Evolutionary conservation across 2,888 invertebrate species (phyloP).

Genomic region (Psococerastis gibbosa): DNA sequence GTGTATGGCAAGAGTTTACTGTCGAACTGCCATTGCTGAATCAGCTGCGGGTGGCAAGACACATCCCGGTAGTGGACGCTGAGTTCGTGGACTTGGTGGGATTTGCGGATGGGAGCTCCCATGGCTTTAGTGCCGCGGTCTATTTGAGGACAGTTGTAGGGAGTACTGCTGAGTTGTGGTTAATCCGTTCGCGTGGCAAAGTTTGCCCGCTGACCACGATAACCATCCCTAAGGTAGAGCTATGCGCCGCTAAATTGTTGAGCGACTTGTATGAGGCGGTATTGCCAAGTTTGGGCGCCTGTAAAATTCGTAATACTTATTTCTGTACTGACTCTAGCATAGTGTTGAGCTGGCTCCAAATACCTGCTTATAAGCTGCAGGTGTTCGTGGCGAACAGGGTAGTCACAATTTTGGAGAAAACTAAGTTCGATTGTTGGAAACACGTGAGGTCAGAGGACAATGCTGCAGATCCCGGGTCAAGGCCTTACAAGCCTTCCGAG

Average conservation of each 20-base stretch:
- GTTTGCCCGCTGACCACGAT: background rate
- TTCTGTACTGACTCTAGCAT: background rate
- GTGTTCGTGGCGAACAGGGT: background rate
- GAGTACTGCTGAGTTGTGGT: background rate
- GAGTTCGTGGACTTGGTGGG: background rate
- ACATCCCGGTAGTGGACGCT: background rate
- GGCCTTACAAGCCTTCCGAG: background rate
- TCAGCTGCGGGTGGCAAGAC: slow-evolving; percentile 2
- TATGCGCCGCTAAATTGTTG: background rate
- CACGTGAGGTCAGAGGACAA: background rate
- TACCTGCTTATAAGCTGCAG: background rate
- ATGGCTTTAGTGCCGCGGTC: slow-evolving; percentile 5
- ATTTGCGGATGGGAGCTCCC: slow-evolving; percentile 7
- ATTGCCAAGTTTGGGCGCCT: background rate
- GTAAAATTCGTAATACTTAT: no score
- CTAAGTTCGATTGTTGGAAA: background rate
- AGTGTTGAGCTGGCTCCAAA: background rate
- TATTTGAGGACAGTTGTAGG: background rate
- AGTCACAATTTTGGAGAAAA: background rate
- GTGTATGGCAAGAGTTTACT: background rate
- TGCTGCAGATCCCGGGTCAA: background rate
- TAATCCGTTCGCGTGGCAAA: background rate
- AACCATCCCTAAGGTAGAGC: background rate
- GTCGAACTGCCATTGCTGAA: slow-evolving; percentile 3
- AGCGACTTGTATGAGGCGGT: background rate